Conservation (phyloP, 92 coral and sea anemone species). For the Epizoanthus ramosus region DNA sequence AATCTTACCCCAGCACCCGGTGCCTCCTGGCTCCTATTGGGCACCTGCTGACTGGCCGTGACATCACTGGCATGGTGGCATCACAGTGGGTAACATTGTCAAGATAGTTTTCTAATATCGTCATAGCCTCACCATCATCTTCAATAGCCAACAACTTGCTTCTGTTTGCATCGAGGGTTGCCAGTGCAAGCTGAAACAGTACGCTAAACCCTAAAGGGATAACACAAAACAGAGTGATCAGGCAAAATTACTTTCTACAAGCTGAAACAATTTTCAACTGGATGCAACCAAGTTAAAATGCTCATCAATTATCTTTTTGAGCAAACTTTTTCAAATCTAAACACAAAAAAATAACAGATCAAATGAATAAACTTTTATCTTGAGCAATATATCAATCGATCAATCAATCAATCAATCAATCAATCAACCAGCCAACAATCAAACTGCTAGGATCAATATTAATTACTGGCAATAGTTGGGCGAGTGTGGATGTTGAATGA, state of each 20-base stretch:
- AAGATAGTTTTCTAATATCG: constrained; percentile 88
- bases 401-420: too few relatives aligned
- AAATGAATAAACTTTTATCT: too few relatives aligned
- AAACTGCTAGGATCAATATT: too few relatives aligned
- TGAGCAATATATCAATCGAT: too few relatives aligned
- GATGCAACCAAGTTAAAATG: too few relatives aligned
- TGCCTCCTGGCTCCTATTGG: constrained; percentile 63
- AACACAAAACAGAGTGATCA: background rate
- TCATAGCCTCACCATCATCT: constrained; percentile 99
- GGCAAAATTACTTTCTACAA: background rate
- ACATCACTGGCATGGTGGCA: constrained; percentile 51
- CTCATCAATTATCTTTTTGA: too few relatives aligned
- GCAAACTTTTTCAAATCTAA: too few relatives aligned
- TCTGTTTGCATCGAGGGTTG: constrained; percentile 89
- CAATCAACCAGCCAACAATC: too few relatives aligned
- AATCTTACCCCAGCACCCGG: constrained; percentile 65
- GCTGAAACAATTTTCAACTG: too few relatives aligned
- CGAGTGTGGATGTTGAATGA: too few relatives aligned
- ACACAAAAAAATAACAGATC: too few relatives aligned
- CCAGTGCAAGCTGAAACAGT: constrained; percentile 87
- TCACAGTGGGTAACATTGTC: constrained; percentile 92
- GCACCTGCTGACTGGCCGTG: constrained; percentile 55
- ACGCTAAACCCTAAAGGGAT: constrained; percentile 73
- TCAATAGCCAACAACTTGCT: constrained; percentile 79
- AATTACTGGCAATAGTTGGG: too few relatives aligned